Evolutionary conservation across 2,113 vertebrate species (phyloP), one percentile per base, ranked within the genome.

Genomic region (Apodemus sylvaticus): DNA sequence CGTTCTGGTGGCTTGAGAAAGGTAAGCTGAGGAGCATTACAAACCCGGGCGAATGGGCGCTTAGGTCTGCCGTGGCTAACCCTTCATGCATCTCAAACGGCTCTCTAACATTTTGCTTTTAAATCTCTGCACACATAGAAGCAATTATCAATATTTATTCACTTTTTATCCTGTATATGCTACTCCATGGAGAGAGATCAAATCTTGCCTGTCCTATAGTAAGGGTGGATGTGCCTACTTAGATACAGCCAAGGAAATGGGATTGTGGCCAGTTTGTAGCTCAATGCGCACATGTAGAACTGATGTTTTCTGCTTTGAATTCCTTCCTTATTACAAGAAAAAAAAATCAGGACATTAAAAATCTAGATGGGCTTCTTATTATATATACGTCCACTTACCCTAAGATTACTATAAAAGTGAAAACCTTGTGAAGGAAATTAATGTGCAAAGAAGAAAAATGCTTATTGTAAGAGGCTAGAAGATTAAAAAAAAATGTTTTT

Each of bases 351-450:
- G 24, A 34, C 51, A 86, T 90, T 91, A 87, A 71, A 90, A 93
- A 89, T 86, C 66, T 87, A 97, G 95, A 93, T 94, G 58, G 10
- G 26, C 24, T 95, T 92, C 76, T 86, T 85, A 39, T 87, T 92
- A 91, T 77, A 42, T 89, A 1, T 95, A 77, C 82, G 96, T 92
- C 34, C 76, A 89, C 96, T 93, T 95, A 74, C 51, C 42, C 64
- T 78, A 94, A 96, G 93, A 96, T 79, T 87, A 96, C 9, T 82
- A n/a, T 60, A 89, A 13, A 88, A 82, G 29, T 34, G 53, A 93
- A 97, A 95, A 92, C 39, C 77, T 86, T 48, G 48, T 91, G 55
- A 60, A 95, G 51, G 39, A 96, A 95, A 92, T 97, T 85, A 90
- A 94, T 85, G 51, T 95, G n/a, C 85, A 60, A 77, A 76, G 86